Conservation (phyloP, 1,140 invertebrate species). For the Hesperophylax magnus region DNA sequence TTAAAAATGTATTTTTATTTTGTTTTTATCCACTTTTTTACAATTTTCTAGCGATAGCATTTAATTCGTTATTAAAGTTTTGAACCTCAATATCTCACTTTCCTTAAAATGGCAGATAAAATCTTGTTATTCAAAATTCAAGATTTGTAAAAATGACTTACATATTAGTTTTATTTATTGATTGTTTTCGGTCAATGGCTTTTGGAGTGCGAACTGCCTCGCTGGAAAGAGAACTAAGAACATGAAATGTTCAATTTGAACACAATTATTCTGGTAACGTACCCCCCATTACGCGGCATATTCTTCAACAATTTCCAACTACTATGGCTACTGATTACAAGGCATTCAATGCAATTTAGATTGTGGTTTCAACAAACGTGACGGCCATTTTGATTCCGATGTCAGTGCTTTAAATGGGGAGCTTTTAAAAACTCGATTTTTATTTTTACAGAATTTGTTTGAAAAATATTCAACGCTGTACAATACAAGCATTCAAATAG, state of each 20-base stretch:
- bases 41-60: too few relatives aligned
- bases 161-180: background rate
- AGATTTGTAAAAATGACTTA: too few relatives aligned
- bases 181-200: background rate
- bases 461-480: too few relatives aligned
- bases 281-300: slow-evolving; percentile 36
- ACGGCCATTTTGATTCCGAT: slow-evolving; percentile 37
- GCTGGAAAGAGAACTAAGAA: background rate
- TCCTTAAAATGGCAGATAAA: too few relatives aligned
- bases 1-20: too few relatives aligned
- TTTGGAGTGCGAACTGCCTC: slow-evolving; percentile 1
- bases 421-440: background rate
- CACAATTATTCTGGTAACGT: slow-evolving; percentile 39
- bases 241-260: slow-evolving; percentile 30
- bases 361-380: slow-evolving; percentile 48
- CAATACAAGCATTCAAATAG: too few relatives aligned
- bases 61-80: too few relatives aligned
- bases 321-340: slow-evolving; percentile 47
- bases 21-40: too few relatives aligned
- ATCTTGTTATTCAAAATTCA: too few relatives aligned
- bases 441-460: too few relatives aligned
- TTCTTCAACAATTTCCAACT: slow-evolving; percentile 43
- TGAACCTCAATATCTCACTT: too few relatives aligned
- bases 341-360: slow-evolving; percentile 48
- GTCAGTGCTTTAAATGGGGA: slow-evolving; percentile 29